phyloP scores from a whole-genome alignment of 2,113 vertebrate genomes.

The Oncorhynchus keta region DNA sequence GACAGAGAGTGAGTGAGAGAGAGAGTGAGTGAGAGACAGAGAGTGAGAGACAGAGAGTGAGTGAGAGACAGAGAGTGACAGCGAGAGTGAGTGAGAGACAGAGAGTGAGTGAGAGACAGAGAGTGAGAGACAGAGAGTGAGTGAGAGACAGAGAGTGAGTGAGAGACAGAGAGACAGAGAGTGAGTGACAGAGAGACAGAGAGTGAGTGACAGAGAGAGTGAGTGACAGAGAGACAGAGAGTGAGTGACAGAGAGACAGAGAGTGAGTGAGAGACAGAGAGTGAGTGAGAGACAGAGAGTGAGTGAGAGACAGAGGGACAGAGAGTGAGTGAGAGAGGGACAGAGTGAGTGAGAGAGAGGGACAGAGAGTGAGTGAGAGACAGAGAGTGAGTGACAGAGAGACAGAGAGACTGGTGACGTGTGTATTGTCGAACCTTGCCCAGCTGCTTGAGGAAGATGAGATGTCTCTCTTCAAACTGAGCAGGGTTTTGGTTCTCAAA shows the following conservation, averaged over 20 bases:
- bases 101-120: neutral
- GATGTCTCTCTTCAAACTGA: conserved; percentile 94
- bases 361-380: neutral
- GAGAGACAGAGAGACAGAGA: too few relatives aligned
- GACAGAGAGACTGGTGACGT: neutral
- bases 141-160: neutral
- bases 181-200: neutral
- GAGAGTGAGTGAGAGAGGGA: neutral
- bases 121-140: too few relatives aligned
- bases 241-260: neutral
- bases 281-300: neutral
- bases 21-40: too few relatives aligned
- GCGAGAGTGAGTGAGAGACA: too few relatives aligned
- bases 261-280: conserved; percentile 1
- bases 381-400: too few relatives aligned
- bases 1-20: too few relatives aligned
- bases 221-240: too few relatives aligned
- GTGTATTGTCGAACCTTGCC: conserved; percentile 82
- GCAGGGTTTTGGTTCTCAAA: conserved; percentile 86
- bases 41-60: too few relatives aligned
- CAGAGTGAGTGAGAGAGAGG: too few relatives aligned
- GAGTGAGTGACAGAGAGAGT: too few relatives aligned
- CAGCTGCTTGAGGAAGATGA: conserved; percentile 95
- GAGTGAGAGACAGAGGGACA: too few relatives aligned
- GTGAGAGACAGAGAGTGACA: too few relatives aligned